Conservation (phyloP, 2,888 invertebrate genomes). For the Lottia gigantea region DNA sequence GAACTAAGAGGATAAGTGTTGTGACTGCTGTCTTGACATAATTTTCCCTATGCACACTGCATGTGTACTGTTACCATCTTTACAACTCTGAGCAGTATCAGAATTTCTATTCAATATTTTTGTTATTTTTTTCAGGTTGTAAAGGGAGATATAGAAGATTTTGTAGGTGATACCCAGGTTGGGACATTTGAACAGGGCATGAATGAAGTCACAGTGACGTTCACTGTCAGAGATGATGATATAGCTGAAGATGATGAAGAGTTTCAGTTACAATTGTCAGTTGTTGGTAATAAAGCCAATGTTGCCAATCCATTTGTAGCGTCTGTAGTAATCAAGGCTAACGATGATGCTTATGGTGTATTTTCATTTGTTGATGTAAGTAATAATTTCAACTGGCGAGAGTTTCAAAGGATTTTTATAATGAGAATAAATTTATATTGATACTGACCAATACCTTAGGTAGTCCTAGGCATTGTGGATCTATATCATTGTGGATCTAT, state of each 20-base stretch:
- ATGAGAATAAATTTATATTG: too few relatives aligned
- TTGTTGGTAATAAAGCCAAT: conserved; percentile 38
- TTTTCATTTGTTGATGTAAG: conserved; percentile 58
- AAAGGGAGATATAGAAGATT: conserved; percentile 49
- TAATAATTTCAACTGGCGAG: neutral
- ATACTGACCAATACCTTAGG: too few relatives aligned
- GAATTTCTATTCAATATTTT: too few relatives aligned
- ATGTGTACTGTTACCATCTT: too few relatives aligned
- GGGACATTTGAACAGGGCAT: conserved; percentile 47
- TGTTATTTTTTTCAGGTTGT: conserved; percentile 37
- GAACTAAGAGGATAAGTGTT: too few relatives aligned
- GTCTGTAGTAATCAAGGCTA: conserved; percentile 56
- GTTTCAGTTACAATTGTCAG: conserved; percentile 45
- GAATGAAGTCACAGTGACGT: conserved; percentile 42
- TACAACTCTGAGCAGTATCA: too few relatives aligned
- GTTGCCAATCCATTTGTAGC: conserved; percentile 42
- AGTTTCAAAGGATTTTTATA: too few relatives aligned
- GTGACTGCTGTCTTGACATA: too few relatives aligned
- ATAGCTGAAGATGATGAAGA: conserved; percentile 58
- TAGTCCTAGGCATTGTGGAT: too few relatives aligned
- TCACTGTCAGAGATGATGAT: conserved; percentile 58
- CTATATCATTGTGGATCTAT: too few relatives aligned
- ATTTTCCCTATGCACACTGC: too few relatives aligned
- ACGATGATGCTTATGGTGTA: conserved; percentile 65
- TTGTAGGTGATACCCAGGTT: conserved; percentile 59